Evolutionary conservation across 2,888 invertebrate genomes (phyloP), one percentile per base, ranked within the genome.

Genomic region (Cyaniris semiargus): DNA sequence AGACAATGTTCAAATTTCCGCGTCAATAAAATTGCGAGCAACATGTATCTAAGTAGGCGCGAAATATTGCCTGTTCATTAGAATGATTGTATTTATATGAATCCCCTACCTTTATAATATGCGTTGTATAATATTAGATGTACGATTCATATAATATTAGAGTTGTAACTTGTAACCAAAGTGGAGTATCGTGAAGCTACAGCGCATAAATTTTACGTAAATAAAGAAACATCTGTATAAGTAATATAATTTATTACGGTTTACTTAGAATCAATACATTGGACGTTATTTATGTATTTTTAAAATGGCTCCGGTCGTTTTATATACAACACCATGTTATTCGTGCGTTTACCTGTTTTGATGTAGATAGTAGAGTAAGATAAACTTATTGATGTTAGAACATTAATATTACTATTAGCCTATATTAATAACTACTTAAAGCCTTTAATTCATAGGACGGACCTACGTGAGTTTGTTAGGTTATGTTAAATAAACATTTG

Each of bases 281-380:
- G 13, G 27, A 66, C 21, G 27, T 27, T 66, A 66, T 66, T 66
- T 66, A 18, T 66, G 27, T 66, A 66, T 66, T 66, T 66, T 27
- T 66, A 27, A 66, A 66, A 66, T 27, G 27, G 15, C 27, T 27
- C 27, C 27, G 27, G 66, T 66, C 66, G 27, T 66, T 66, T 66
- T 15, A 27, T 66, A 27, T 66, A 66, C 6, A 3, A 27, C 66
- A 66, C 66, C 66, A 13, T 66, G 66, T 66, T 66, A 27, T 66
- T 66, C 66, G 66, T 66, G 15, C 66, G 27, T 66, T 66, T 66
- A 66, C 66, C 66, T 66, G 66, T 66, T 66, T 66, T 66, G 66
- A 27, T 66, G 15, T 15, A 15, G 66, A 23, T 66, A 60, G n/a
- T 60, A 60, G 60, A 60, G 23, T 27, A 66, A 23, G 27, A 66